These are phyloP conservation scores for Leptinotarsa tumamoca DNA, from an alignment of 2,888 invertebrate species.

Conservation along the genomic window DNA sequence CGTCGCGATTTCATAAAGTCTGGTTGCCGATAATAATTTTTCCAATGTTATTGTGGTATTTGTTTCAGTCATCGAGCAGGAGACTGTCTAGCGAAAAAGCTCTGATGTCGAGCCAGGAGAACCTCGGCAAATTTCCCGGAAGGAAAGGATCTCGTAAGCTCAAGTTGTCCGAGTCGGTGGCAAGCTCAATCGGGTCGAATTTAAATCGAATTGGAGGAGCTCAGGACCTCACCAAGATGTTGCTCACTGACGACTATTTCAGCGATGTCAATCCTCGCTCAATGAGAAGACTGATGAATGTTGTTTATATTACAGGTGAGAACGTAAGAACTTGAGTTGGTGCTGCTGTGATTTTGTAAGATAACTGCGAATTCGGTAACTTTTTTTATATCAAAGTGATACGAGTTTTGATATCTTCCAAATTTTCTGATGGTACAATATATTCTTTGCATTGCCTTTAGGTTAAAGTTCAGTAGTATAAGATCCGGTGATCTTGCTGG, in stretches of 20 bases:
- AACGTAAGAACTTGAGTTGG: neutral
- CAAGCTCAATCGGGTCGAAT: constrained; percentile 91
- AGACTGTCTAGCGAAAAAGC: constrained; percentile 84
- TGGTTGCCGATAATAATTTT: too few species aligned
- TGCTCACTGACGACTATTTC: constrained; percentile 97
- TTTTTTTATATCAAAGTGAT: too few species aligned
- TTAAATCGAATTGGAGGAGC: constrained; percentile 80
- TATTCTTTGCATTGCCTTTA: too few species aligned
- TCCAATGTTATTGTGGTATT: neutral
- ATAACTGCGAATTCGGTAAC: too few species aligned
- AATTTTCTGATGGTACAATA: too few species aligned
- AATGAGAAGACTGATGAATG: constrained; percentile 96
- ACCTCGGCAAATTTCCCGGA: constrained; percentile 68
- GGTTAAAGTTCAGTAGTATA: too few species aligned
- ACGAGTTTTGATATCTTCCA: too few species aligned
- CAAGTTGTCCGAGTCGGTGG: constrained; percentile 88
- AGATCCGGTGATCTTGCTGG: too few species aligned
- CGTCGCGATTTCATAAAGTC: too few species aligned
- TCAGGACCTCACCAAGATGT: constrained; percentile 79
- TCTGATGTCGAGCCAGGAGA: constrained; percentile 87
- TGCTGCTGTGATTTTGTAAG: neutral
- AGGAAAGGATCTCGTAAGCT: constrained; percentile 78
- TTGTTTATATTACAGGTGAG: constrained; percentile 92
- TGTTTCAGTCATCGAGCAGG: constrained; percentile 75
- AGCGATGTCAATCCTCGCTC: constrained; percentile 98